Conservation (phyloP, 2,113 vertebrate species). For the Capreolus pygargus region DNA sequence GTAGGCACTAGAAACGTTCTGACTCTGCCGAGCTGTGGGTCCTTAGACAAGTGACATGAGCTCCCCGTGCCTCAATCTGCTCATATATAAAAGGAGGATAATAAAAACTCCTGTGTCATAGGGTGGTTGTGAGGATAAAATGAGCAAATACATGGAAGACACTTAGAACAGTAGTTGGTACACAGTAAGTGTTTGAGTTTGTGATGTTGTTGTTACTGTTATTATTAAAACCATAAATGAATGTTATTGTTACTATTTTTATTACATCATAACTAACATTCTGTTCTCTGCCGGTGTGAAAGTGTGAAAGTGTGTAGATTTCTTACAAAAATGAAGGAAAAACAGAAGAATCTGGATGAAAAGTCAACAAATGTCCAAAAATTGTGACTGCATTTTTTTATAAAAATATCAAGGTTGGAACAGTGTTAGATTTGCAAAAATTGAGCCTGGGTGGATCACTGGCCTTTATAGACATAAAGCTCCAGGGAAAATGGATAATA, state of each 20-base stretch:
- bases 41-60: not conserved
- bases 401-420: not conserved
- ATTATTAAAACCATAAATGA: not conserved
- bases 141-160: not conserved
- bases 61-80: not conserved
- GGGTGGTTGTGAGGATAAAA: not conserved
- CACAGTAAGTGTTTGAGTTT: not conserved
- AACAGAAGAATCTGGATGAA: not conserved
- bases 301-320: not conserved
- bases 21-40: not conserved
- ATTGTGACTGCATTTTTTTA: not conserved
- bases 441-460: not conserved
- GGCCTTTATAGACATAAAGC: not conserved
- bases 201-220: not conserved
- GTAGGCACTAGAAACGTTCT: fast-evolving
- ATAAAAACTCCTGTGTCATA: not conserved
- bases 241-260: not conserved
- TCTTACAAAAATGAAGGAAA: not conserved
- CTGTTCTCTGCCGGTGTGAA: not conserved
- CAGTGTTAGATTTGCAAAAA: not conserved
- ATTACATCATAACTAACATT: not conserved
- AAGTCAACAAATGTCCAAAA: not conserved
- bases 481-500: not conserved
- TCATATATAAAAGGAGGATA: not conserved
- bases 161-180: not conserved